phyloP scores from a whole-genome alignment of 2,797 vertebrate species.

The Squalus acanthias region DNA sequence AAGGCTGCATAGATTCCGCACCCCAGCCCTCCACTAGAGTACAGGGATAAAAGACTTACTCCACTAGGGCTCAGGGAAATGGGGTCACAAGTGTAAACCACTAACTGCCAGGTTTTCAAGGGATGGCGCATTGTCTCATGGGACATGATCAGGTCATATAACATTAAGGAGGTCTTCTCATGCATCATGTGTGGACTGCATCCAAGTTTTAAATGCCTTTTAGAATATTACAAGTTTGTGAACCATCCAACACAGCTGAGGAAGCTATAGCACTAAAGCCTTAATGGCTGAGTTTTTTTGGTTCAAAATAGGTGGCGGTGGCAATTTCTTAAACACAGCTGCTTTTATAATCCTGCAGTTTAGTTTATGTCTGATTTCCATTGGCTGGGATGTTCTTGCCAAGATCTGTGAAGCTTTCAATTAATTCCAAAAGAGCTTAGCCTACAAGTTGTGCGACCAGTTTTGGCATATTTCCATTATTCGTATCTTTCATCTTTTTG shows the following conservation, averaged over 20 bases:
- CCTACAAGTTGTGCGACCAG: too few relatives aligned
- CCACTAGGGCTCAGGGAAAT: neutral
- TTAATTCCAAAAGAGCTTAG: neutral
- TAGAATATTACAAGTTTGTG: neutral
- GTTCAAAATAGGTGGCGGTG: neutral
- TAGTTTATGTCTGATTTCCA: neutral
- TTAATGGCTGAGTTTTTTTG: neutral
- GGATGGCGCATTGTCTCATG: neutral
- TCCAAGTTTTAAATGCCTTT: neutral
- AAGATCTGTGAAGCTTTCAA: neutral
- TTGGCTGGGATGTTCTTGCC: neutral
- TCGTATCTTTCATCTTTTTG: neutral
- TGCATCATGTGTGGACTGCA: neutral
- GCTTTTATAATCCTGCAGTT: neutral
- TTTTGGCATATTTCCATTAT: neutral
- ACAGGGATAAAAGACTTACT: neutral
- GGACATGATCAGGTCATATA: neutral
- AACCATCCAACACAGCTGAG: too few relatives aligned
- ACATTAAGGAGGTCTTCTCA: neutral
- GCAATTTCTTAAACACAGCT: too few relatives aligned
- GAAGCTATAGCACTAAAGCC: neutral
- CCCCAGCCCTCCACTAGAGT: neutral
- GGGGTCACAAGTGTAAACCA: neutral
- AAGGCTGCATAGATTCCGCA: neutral
- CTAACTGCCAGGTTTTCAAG: neutral